These are phyloP conservation scores for Alcis repandata DNA, from an alignment of 2,888 invertebrate genomes.

Conservation along the genomic window DNA sequence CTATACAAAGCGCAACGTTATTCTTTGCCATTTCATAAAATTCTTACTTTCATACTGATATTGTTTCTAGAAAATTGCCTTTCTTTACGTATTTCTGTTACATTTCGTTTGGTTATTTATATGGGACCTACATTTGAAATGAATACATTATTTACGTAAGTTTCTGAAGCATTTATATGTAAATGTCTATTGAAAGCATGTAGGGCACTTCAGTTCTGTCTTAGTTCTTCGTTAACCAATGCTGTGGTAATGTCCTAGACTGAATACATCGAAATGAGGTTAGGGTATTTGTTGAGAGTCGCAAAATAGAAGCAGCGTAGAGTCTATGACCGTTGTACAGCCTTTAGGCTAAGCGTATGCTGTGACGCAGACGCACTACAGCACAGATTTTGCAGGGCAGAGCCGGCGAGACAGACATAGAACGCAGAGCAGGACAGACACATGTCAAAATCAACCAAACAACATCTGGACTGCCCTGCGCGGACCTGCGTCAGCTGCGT, in stretches of 20 bases:
- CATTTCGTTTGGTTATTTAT: constrained; percentile 33
- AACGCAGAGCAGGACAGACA: too few species aligned
- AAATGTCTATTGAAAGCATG: constrained; percentile 22
- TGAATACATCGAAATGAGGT: constrained; percentile 11
- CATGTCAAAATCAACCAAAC: too few species aligned
- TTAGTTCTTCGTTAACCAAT: constrained; percentile 18
- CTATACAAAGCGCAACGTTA: neutral
- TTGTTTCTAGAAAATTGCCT: constrained; percentile 46
- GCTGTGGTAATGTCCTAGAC: constrained; percentile 14
- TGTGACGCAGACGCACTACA: too few species aligned
- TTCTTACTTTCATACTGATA: constrained; percentile 44
- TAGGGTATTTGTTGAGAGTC: neutral
- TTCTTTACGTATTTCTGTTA: constrained; percentile 29
- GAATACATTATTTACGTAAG: constrained; percentile 24
- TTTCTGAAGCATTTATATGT: constrained; percentile 34
- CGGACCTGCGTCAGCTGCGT: too few species aligned
- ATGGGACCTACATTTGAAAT: constrained; percentile 25
- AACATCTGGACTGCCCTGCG: too few species aligned
- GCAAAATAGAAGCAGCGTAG: neutral
- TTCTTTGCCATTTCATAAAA: constrained; percentile 41
- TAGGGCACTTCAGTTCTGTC: constrained; percentile 18
- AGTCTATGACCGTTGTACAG: too few species aligned
- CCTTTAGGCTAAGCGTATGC: too few species aligned
- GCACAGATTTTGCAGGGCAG: too few species aligned
- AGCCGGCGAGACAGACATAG: too few species aligned